Evolutionary conservation across 2,113 vertebrate species (phyloP).

Genomic region (Excalfactoria chinensis): DNA sequence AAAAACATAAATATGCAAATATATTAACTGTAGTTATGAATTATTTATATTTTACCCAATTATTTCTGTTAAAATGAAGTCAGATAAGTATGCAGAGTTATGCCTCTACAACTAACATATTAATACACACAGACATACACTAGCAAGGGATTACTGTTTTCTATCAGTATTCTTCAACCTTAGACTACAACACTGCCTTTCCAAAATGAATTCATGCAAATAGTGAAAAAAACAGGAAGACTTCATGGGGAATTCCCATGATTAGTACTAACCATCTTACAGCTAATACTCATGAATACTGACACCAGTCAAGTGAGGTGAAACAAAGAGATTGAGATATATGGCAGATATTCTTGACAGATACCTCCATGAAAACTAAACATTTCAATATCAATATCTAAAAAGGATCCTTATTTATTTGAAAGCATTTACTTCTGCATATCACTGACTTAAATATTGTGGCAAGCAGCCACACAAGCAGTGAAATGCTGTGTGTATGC

Average conservation of each 20-base stretch:
- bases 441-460: not conserved
- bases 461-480: not conserved
- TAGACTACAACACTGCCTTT: not conserved
- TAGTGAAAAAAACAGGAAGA: not conserved
- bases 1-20: not conserved
- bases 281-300: not conserved
- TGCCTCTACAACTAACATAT: not conserved
- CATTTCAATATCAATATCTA: not conserved
- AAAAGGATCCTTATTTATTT: not conserved
- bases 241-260: not conserved
- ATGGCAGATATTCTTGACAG: not conserved
- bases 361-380: not conserved
- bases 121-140: not conserved
- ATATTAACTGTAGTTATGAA: not conserved
- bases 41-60: not conserved
- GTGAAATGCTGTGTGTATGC: not conserved
- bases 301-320: not conserved
- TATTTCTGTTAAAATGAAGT: not conserved
- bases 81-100: not conserved
- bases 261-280: not conserved
- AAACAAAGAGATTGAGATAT: not conserved
- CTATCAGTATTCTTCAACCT: not conserved
- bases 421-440: not conserved
- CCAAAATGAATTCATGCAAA: not conserved
- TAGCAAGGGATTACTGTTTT: not conserved